Percentiles rank a stretch among this genome's conserved stretches.
Evolutionary conservation across 2,888 invertebrate species (phyloP).

Genomic region (Ectemnius cavifrons): DNA sequence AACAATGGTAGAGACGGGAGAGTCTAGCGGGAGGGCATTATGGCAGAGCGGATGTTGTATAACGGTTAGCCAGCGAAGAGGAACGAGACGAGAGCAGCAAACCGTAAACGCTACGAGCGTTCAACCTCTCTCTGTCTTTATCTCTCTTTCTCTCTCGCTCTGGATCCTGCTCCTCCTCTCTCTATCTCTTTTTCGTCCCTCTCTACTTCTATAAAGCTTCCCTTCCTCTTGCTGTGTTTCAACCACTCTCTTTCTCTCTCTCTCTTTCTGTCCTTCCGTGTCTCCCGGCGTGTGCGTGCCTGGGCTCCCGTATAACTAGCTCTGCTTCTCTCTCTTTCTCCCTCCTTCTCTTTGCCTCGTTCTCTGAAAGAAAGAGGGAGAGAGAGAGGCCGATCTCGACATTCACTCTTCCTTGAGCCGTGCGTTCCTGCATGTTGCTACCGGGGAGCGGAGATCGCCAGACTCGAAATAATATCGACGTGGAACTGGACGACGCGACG

Average conservation of each 20-base stretch:
- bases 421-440: no score
- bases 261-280: conserved; percentile 2
- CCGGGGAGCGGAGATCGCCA: conserved; percentile 12
- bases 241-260: neutral
- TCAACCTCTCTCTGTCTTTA: conserved; percentile 59
- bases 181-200: neutral
- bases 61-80: conserved; percentile 78
- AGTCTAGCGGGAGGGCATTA: conserved; percentile 70
- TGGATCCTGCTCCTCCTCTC: no score
- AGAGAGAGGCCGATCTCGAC: neutral
- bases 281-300: conserved; percentile 1
- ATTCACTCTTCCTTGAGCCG: no score
- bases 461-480: conserved; percentile 47
- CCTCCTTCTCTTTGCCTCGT: no score
- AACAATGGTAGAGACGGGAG: conserved; percentile 73
- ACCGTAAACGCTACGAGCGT: conserved; percentile 73
- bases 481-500: conserved; percentile 15
- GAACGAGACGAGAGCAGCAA: conserved; percentile 76
- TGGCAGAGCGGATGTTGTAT: conserved; percentile 78
- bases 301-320: conserved; percentile 8
- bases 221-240: conserved; percentile 6
- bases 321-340: neutral
- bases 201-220: neutral
- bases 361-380: neutral
- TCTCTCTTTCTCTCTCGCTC: conserved; percentile 4